Evolutionary conservation across 2,888 invertebrate species (phyloP), one percentile per base, ranked within the genome.

Genomic region (Dioctria rufipes): DNA sequence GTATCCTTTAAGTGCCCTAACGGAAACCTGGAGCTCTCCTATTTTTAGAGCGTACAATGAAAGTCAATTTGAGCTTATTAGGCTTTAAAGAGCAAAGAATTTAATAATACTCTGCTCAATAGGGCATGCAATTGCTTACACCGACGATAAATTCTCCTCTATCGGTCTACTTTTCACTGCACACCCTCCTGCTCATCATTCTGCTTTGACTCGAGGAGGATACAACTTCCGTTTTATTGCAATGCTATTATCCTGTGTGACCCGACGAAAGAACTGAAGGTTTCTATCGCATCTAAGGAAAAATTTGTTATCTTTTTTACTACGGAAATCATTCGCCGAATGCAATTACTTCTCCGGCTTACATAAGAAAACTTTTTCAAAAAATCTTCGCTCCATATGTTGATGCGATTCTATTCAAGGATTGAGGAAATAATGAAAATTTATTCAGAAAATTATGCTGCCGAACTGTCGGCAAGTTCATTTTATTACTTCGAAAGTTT

Each of bases 41-140:
- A 79, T 79, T 67, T 66, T 67, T 61, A 66, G 73, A 11, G 37
- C 37, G 67, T 43, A 81, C 67, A 81, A 42, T 67, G 80, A 78
- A 81, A 81, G 78, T 81, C 80, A 81, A 78, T 81, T 81, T 81
- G 9, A 69, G 40, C 61, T 69, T 81, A 78, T 67, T 81, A 69
- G 43, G 61, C 69, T 78, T 61, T 80, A 69, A 73, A 73, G 58
- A 39, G 25, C 58, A 60, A 73, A 58, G 54, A 49, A 42, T 73
- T 58, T 42, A 58, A 69, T 69, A 69, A 49, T 69, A 49, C 46
- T 39, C 69, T 37, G 51, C 49, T 69, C 49, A 69, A 69, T 69
- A 49, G 49, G 39, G 69, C 25, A 6, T 42, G 6, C 51, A 49
- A 69, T 49, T 49, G 69, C 51, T 69, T 49, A 49, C 69, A 46